phyloP scores from a whole-genome alignment of 53 echinoderm and acorn worm species.

The Echinarachnius parma region DNA sequence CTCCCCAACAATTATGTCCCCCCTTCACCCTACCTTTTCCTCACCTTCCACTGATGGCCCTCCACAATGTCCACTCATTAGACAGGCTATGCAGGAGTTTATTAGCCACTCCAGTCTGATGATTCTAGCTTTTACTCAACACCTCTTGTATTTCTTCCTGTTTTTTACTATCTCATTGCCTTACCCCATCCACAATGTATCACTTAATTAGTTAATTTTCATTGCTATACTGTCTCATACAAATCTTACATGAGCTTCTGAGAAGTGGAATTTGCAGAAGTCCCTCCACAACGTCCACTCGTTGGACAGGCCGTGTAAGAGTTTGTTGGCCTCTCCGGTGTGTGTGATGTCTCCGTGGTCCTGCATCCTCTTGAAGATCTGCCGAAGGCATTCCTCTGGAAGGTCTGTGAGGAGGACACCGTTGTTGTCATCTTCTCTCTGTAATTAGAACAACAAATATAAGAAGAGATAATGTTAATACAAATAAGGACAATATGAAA shows the following conservation, averaged over 20 bases:
- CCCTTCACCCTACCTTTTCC: no score
- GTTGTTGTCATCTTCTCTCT: conserved; percentile 66
- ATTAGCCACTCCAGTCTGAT: conserved; percentile 62
- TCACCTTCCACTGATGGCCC: conserved; percentile 68
- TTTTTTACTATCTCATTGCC: no score
- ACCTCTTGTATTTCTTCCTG: no score
- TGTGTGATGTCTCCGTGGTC: conserved; percentile 78
- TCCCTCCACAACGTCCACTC: conserved; percentile 63
- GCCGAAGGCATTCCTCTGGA: conserved; percentile 60
- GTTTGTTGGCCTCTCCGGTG: conserved; percentile 52
- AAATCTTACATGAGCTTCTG: conserved; percentile 69
- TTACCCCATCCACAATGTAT: no score
- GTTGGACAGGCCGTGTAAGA: conserved; percentile 51
- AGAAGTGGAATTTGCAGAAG: conserved; percentile 78
- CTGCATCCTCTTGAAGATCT: conserved; percentile 55
- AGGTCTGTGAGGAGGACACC: conserved; percentile 52
- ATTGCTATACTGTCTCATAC: no score
- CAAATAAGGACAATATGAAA: not conserved
- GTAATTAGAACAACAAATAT: not conserved
- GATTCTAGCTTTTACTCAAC: no score
- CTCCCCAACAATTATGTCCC: no score
- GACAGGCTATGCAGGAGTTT: conserved; percentile 47
- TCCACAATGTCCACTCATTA: conserved; percentile 61
- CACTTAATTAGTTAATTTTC: no score
- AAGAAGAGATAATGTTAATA: not conserved